These are phyloP conservation scores for Tetheella fluctuosa DNA, from an alignment of 2,888 invertebrate species.

Conservation along the genomic window DNA sequence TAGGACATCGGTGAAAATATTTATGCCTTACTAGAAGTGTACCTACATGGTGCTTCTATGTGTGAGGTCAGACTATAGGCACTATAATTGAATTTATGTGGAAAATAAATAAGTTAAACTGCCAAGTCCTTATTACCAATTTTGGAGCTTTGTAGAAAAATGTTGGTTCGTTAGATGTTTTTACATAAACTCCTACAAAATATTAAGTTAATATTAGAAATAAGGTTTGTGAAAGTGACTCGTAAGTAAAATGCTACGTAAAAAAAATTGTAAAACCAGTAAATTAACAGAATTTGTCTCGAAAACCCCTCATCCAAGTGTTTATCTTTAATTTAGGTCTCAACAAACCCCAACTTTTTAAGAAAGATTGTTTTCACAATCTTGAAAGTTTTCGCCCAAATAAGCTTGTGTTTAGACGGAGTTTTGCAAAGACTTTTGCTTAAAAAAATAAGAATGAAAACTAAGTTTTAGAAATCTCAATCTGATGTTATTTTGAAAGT, in stretches of 20 bases:
- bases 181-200: no score
- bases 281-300: neutral
- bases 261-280: neutral
- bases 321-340: conserved; percentile 14
- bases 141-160: no score
- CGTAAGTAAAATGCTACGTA: neutral
- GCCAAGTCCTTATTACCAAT: no score
- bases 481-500: neutral
- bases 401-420: conserved; percentile 3
- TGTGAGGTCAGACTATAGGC: neutral
- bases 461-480: neutral
- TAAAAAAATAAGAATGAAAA: neutral
- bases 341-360: conserved; percentile 8
- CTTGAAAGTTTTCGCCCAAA: conserved; percentile 10
- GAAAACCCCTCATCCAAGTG: neutral
- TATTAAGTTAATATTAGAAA: no score
- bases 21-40: neutral
- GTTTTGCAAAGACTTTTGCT: neutral
- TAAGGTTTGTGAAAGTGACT: no score
- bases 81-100: neutral
- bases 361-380: neutral
- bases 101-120: no score
- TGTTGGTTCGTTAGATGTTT: no score
- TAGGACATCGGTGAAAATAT: conserved; percentile 34
- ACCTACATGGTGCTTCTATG: neutral